Evolutionary conservation across 2,113 vertebrate species (phyloP), one percentile per base, ranked within the genome.

Genomic region (Hippocampus guttulatus): DNA sequence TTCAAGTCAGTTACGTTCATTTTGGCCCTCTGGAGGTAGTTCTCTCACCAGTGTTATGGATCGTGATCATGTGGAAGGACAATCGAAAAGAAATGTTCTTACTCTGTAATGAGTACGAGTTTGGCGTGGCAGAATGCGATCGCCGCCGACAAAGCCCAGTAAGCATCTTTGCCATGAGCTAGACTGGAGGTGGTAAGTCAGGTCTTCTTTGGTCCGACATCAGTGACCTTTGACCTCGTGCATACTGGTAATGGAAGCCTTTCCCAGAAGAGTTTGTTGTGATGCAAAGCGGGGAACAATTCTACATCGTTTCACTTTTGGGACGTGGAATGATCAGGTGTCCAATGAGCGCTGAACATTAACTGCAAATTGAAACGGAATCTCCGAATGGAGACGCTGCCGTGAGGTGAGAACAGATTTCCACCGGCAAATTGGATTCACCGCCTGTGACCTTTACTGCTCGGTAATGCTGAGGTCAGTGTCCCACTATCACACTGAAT

Each of bases 391-490:
- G 67, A 45, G 14, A 58, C 18, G 30, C 67, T n/a, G 49, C 47
- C 16, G 16, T 54, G 23, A 27, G 30, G 51, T 10, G 12, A 1
- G 10, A 77, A 25, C 45, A 43, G 25, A 71, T 64, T 11, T 64
- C 49, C 47, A 52, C 54, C 43, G 63, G 69, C 64, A 68, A 69
- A 79, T 79, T 10, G 66, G 54, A 73, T 71, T 27, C 2, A 58
- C 52, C 33, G 5, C 52, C 43, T 15, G 25, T 83, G 81, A 78
- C 83, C 81, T 80, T 85, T 74, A 8, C n/a, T 72, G 75, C 15
- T 16, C 66, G 76, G 68, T 75, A 77, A 70, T 75, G 77, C 70
- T 61, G 67, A 76, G 79, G 77, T 84, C 77, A 70, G 73, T 69
- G 70, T 65, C 68, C 52, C 57, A 58, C 68, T 71, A 21, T 75